These are phyloP conservation scores for Sciurus niger DNA, from an alignment of 2,113 vertebrate species.

Conservation along the genomic window DNA sequence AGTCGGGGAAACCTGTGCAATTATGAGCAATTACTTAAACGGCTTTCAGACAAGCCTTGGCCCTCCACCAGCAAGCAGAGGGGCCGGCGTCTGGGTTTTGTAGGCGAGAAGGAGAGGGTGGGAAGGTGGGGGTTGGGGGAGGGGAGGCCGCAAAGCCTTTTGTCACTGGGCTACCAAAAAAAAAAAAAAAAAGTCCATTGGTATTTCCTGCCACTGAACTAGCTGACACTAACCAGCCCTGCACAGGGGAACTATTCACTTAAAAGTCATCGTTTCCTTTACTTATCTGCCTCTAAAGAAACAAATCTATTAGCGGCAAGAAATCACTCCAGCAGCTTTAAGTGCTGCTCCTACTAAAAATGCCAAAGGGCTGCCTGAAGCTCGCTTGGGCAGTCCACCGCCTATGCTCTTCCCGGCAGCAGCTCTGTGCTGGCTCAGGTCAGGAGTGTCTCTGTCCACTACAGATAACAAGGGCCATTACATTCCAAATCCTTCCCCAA, in stretches of 20 bases:
- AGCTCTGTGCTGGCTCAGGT: slow-evolving; percentile 55
- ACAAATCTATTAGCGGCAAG: slow-evolving; percentile 85
- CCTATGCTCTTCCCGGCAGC: slow-evolving; percentile 20
- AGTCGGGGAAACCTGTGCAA: slow-evolving; percentile 83
- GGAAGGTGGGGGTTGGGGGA: slow-evolving; percentile 19
- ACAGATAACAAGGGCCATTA: slow-evolving; percentile 84
- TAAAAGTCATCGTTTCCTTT: slow-evolving; percentile 82
- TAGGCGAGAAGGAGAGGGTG: slow-evolving; percentile 67
- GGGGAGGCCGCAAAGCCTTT: slow-evolving; percentile 70
- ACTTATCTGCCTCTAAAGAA: slow-evolving; percentile 86
- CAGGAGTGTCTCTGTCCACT: slow-evolving; percentile 77
- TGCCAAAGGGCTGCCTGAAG: slow-evolving; percentile 74
- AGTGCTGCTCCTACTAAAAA: slow-evolving; percentile 80
- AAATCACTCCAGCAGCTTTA: slow-evolving; percentile 83
- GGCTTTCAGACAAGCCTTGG: slow-evolving; percentile 84
- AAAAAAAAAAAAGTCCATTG: slow-evolving; percentile 49
- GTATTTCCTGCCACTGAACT: slow-evolving; percentile 82
- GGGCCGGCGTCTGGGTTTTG: slow-evolving; percentile 73
- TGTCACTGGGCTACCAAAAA: slow-evolving; percentile 72
- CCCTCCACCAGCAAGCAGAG: slow-evolving; percentile 76
- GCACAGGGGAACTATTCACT: slow-evolving; percentile 78
- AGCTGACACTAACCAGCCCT: slow-evolving; percentile 83
- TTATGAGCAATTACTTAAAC: slow-evolving; percentile 86
- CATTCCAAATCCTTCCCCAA: slow-evolving; percentile 75
- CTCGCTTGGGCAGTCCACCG: not conserved